Conservation (phyloP, 2,797 vertebrate genomes). For the Cephalopachus bancanus region DNA sequence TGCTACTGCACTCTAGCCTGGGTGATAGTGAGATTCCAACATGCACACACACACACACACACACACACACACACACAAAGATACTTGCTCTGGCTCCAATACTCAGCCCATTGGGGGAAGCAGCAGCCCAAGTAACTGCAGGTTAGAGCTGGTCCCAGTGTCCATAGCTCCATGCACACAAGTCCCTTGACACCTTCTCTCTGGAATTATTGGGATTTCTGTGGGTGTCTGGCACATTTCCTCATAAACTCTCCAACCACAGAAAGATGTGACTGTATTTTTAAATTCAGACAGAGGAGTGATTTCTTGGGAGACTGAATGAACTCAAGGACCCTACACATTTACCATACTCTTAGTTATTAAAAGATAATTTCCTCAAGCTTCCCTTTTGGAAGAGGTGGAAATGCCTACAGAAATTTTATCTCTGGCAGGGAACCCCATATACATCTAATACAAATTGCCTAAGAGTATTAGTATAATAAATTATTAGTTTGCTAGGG, state of each 20-base stretch:
- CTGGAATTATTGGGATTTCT: not conserved
- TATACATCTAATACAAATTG: not conserved
- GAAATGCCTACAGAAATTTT: not conserved
- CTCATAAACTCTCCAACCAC: not conserved
- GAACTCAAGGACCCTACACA: not conserved
- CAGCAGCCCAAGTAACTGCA: not conserved
- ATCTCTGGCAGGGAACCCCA: not conserved
- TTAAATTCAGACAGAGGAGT: not conserved
- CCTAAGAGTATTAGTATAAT: too few relatives aligned
- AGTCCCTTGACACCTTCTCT: not conserved
- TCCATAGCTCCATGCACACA: not conserved
- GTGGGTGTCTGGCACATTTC: not conserved
- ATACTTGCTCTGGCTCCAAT: not conserved
- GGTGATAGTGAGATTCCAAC: too few relatives aligned
- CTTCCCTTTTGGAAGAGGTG: not conserved
- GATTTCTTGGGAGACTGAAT: not conserved
- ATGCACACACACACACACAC: too few relatives aligned
- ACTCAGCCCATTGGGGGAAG: not conserved
- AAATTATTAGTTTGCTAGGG: not conserved
- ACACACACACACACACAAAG: too few relatives aligned
- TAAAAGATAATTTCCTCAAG: not conserved
- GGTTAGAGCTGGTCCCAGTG: not conserved
- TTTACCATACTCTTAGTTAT: not conserved
- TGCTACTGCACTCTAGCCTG: too few relatives aligned
- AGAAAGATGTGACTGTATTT: not conserved